A percentile compares a stretch with the other conserved stretches of the same genome.
Evolutionary conservation across 2,888 invertebrate species (phyloP).

Genomic region (Sympetrum striolatum): DNA sequence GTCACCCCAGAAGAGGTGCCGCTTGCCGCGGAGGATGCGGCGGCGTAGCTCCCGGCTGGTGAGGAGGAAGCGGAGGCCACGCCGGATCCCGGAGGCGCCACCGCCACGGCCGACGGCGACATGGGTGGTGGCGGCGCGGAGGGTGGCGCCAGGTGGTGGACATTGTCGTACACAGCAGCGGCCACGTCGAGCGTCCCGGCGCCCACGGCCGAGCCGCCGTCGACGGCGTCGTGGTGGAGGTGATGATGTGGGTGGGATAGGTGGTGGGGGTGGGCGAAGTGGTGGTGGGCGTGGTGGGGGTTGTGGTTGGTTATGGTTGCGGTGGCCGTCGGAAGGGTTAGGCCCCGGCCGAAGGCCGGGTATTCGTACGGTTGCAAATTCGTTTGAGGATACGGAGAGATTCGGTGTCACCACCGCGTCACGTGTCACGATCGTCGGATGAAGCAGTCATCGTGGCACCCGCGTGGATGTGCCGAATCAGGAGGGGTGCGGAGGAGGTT

Average conservation of each 20-base stretch:
- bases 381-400: not conserved
- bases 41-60: constrained; percentile 60
- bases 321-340: constrained; percentile 28
- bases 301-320: constrained; percentile 40
- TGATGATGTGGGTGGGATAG: constrained; percentile 27
- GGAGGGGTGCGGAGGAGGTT: not conserved
- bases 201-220: constrained; percentile 16
- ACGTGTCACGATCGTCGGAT: constrained; percentile 30
- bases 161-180: constrained; percentile 36
- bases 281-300: constrained; percentile 39
- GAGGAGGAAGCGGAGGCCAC: constrained; percentile 71
- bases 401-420: not conserved
- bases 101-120: constrained; percentile 38
- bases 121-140: constrained; percentile 17
- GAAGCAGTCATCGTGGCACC: constrained; percentile 18
- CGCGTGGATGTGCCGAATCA: not conserved
- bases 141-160: constrained; percentile 20
- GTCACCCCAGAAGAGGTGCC: constrained; percentile 84
- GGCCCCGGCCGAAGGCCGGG: constrained; percentile 18
- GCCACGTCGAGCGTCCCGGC: constrained; percentile 42
- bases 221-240: constrained; percentile 36
- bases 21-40: constrained; percentile 79
- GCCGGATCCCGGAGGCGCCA: constrained; percentile 61
- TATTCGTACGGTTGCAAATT: not conserved
- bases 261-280: constrained; percentile 28